Evolutionary conservation across 2,113 vertebrate species (phyloP).

Genomic region (Ibidorhyncha struthersii): DNA sequence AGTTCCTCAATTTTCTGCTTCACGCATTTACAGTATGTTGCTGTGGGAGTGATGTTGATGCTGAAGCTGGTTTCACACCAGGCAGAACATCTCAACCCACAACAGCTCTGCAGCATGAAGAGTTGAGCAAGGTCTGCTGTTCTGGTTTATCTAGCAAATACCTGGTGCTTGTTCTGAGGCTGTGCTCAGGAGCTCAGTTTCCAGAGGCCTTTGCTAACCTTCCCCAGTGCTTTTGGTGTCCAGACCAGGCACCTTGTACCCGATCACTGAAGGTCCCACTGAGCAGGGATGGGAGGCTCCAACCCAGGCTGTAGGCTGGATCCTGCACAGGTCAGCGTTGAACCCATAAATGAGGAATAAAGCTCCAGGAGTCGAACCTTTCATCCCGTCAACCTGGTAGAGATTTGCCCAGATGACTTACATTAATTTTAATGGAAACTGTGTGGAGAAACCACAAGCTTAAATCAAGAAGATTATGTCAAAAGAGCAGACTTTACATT

Average conservation of each 20-base stretch:
- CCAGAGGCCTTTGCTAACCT: background rate
- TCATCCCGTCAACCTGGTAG: slow-evolving; percentile 19
- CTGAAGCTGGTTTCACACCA: background rate
- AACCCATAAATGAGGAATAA: background rate
- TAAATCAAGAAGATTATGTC: slow-evolving; percentile 48
- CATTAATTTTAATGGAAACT: slow-evolving; percentile 39
- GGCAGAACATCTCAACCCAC: background rate
- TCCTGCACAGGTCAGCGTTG: background rate
- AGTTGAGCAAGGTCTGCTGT: background rate
- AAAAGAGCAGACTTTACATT: slow-evolving; percentile 3
- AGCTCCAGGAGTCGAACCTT: background rate
- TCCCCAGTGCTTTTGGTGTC: background rate
- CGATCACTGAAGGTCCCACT: accelerated
- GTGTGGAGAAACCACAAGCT: slow-evolving; percentile 5
- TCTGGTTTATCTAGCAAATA: background rate
- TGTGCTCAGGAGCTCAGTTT: background rate
- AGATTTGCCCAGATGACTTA: slow-evolving; percentile 38
- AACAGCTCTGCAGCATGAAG: background rate
- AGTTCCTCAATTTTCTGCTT: background rate
- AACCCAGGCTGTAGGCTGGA: background rate
- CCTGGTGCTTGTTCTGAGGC: background rate
- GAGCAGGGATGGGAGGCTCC: background rate
- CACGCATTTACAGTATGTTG: accelerated
- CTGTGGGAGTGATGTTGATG: background rate
- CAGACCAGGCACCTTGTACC: background rate